phyloP scores from a whole-genome alignment of 1,140 invertebrate genomes.

The Bombus impatiens region DNA sequence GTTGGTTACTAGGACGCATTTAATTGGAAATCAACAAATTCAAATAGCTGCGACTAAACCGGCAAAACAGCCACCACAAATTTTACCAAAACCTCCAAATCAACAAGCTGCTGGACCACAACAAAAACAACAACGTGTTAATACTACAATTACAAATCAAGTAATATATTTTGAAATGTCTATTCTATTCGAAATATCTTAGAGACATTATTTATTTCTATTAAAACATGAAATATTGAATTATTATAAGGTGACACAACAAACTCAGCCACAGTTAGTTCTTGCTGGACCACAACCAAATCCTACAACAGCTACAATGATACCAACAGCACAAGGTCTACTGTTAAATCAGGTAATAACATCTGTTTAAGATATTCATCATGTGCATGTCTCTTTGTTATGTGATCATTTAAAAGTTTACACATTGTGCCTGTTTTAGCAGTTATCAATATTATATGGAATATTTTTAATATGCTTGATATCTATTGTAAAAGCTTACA shows the following conservation, averaged over 20 bases:
- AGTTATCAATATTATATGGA: constrained; percentile 42
- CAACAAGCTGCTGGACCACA: constrained; percentile 75
- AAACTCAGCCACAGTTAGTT: constrained; percentile 80
- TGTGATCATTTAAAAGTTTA: constrained; percentile 45
- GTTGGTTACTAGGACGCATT: constrained; percentile 76
- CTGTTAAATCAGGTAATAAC: constrained; percentile 79
- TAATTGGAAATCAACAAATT: constrained; percentile 81
- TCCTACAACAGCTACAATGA: constrained; percentile 78
- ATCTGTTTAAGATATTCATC: constrained; percentile 20
- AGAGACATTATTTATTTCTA: not conserved
- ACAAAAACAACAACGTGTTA: constrained; percentile 78
- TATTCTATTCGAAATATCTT: not conserved
- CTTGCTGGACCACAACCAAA: constrained; percentile 79
- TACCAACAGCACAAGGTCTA: constrained; percentile 80
- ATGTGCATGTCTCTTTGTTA: constrained; percentile 56
- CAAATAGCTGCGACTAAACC: constrained; percentile 80
- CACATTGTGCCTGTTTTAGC: constrained; percentile 39
- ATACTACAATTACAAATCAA: constrained; percentile 80
- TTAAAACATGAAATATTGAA: constrained; percentile 9
- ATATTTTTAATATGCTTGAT: constrained; percentile 58
- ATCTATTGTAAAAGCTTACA: constrained; percentile 55
- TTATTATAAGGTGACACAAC: constrained; percentile 76
- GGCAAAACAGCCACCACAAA: constrained; percentile 80
- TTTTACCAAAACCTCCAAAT: constrained; percentile 79
- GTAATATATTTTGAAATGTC: constrained; percentile 54